phyloP scores from a whole-genome alignment of 1,140 invertebrate genomes.

The Orchesella cincta region DNA sequence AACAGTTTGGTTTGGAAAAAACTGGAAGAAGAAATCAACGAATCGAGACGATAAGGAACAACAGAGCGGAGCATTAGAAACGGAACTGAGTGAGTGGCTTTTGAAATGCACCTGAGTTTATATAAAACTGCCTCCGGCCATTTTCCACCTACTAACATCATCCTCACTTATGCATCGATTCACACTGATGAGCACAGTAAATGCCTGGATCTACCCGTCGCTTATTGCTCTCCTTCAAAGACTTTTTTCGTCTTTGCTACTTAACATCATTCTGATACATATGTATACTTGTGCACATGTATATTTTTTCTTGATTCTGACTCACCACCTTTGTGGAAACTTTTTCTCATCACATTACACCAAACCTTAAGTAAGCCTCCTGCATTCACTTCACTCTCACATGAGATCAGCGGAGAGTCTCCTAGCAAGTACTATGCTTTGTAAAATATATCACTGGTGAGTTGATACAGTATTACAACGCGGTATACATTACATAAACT shows the following conservation, averaged over 20 bases:
- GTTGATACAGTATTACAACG: no score
- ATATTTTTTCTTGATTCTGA: no score
- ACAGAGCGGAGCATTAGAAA: not conserved
- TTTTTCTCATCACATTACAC: not conserved
- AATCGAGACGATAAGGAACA: slow-evolving; percentile 6
- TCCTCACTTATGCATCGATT: not conserved
- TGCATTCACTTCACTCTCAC: no score
- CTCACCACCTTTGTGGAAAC: slow-evolving; percentile 1
- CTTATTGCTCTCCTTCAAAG: no score
- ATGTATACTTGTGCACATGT: no score
- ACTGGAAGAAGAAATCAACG: not conserved
- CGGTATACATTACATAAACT: no score
- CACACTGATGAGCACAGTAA: not conserved
- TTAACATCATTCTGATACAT: no score
- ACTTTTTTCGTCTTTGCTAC: no score
- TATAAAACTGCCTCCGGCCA: not conserved
- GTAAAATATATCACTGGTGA: no score
- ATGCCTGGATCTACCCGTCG: not conserved
- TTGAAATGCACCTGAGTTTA: slow-evolving; percentile 4
- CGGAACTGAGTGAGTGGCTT: slow-evolving; percentile 4
- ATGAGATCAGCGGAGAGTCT: no score
- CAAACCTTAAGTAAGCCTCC: no score
- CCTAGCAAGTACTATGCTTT: no score
- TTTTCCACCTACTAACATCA: slow-evolving; percentile 17
- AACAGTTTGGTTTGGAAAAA: not conserved